A percentile compares a stretch with the other conserved stretches of the same genome.
Evolutionary conservation across 2,113 vertebrate species (phyloP).

Genomic region (Callionymus lyra): DNA sequence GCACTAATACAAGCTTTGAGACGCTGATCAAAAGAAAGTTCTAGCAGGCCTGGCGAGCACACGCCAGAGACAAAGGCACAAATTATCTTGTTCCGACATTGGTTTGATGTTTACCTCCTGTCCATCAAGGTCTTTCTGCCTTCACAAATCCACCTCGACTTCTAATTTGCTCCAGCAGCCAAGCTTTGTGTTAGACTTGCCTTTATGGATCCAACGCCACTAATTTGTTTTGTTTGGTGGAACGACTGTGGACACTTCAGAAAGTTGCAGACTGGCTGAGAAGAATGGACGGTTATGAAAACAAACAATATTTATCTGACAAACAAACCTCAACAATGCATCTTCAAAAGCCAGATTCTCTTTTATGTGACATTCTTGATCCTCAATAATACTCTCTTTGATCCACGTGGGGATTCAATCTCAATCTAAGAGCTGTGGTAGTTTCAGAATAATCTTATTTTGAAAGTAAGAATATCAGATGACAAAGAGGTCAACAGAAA

Average conservation of each 20-base stretch:
- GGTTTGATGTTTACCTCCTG: constrained; percentile 34
- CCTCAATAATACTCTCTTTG: too few species aligned
- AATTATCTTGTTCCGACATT: constrained; percentile 35
- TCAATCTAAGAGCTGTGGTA: too few species aligned
- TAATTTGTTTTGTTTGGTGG: constrained; percentile 1
- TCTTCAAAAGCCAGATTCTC: too few species aligned
- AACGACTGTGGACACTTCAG: background rate
- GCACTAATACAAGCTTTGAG: constrained; percentile 45
- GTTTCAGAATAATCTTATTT: too few species aligned
- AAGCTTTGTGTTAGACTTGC: background rate
- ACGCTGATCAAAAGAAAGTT: constrained; percentile 45
- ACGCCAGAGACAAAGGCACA: constrained; percentile 43
- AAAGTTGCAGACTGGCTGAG: background rate
- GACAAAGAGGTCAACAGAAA: too few species aligned
- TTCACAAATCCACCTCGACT: constrained; percentile 4
- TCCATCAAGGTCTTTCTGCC: constrained; percentile 26
- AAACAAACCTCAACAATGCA: too few species aligned
- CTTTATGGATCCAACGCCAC: constrained; percentile 5
- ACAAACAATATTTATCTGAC: too few species aligned
- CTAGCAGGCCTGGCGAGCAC: constrained; percentile 35
- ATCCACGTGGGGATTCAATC: too few species aligned
- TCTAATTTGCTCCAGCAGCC: constrained; percentile 3
- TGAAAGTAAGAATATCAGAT: too few species aligned
- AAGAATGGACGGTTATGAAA: background rate
- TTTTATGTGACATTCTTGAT: too few species aligned